Base-by-base conservation (phyloP, 2,888 invertebrate genomes). In the Meganola albula region DNA sequence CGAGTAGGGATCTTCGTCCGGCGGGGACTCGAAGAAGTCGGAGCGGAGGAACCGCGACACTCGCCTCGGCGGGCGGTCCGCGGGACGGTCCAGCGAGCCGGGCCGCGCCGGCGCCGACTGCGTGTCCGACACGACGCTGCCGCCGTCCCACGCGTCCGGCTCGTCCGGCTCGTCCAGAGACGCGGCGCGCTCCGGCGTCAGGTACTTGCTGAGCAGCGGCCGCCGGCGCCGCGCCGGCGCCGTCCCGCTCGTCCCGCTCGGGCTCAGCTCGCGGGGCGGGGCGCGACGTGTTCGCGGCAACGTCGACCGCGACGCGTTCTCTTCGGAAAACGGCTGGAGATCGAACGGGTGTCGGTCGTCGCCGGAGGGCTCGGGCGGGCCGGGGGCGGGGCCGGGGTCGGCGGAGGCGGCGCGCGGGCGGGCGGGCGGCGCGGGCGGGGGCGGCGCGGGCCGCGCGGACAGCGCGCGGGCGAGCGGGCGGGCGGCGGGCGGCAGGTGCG, bases 11-110 rank as follows among this genome's bases (percentile, higher is more conserved):
- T 88, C 91, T 52, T 93, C 93, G 36, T 91, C 91, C 10, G 88
- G 71, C 5, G 90, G 89, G 1, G 90, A 79, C 44, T 93, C 93
- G 61, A 90, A 93, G 63, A 93, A 93, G 68, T 94, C 94, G 0
- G 93, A 92, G 14, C 94, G 87, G 36, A 94, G 74, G 71, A 93
- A 94, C 35, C 94, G 48, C 10, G 73, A 73, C 36, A 92, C 88
- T 42, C 91, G 88, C 28, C 90, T 89, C 33, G 88, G 88, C 18
- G 85, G 79, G 27, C 30, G 12, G 53, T 56, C 3, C 65, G 43
- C 25, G 67, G 58, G 31, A 73, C 68, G 50, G 74, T 50, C 23
- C 76, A 72, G 55, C 70, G 72, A 1, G 78, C 73, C 7, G 76
- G 66, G 35, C 63, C 48, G 35, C 12, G 57, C 87, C 57, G 65